Conservation (phyloP, 1,140 invertebrate species). For the Cheumatopsyche charites region DNA sequence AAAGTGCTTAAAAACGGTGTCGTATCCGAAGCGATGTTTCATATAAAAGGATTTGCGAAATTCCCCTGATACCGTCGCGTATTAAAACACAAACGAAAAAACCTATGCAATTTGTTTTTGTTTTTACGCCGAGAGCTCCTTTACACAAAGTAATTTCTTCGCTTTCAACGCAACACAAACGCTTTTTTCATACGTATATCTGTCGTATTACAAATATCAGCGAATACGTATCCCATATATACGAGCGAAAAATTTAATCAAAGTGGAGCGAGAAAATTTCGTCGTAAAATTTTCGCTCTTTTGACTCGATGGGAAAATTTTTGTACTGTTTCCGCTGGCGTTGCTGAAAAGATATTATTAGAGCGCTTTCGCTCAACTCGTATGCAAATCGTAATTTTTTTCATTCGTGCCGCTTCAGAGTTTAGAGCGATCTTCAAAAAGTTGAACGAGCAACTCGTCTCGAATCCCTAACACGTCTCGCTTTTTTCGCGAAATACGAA, state of each 20-base stretch:
- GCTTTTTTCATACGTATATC: no score
- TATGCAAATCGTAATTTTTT: no score
- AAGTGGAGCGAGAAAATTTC: conserved; percentile 24
- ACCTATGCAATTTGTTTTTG: conserved; percentile 45
- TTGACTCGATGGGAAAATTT: conserved; percentile 16
- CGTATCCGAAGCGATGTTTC: not conserved
- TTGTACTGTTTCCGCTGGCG: not conserved
- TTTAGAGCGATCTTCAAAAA: no score
- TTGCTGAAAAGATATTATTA: no score
- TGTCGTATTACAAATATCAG: no score
- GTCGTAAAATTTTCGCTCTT: conserved; percentile 20
- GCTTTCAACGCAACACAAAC: conserved; percentile 4
- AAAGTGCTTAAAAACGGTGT: not conserved
- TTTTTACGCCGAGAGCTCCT: conserved; percentile 37
- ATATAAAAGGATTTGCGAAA: conserved; percentile 26
- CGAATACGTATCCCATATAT: conserved; percentile 20
- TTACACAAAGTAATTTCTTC: conserved; percentile 38
- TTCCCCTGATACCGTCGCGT: conserved; percentile 10
- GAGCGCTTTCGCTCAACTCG: no score
- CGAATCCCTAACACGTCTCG: no score
- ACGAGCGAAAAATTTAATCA: conserved; percentile 33
- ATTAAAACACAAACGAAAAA: conserved; percentile 15
- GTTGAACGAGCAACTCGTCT: no score
- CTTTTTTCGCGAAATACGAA: no score
- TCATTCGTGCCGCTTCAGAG: no score